Conservation (phyloP, 2,888 invertebrate genomes). For the Galeruca laticollis region DNA sequence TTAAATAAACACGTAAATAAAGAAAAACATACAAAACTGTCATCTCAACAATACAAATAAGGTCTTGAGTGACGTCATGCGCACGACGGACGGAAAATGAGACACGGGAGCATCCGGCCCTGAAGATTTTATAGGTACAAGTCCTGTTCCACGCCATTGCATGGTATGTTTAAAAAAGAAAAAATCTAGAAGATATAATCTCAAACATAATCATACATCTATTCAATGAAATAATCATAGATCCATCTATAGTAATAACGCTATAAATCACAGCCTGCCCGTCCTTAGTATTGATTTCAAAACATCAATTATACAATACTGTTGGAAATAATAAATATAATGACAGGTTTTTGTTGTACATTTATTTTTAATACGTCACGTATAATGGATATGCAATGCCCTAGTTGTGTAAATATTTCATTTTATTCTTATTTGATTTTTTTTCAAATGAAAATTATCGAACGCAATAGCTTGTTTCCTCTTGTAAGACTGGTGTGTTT, state of each 20-base stretch:
- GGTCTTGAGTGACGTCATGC: too few species aligned
- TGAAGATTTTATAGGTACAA: too few species aligned
- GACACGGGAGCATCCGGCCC: too few species aligned
- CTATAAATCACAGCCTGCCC: constrained; percentile 33
- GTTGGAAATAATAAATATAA: constrained; percentile 38
- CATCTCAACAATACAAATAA: too few species aligned
- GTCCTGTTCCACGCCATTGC: neutral
- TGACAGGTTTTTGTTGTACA: constrained; percentile 31
- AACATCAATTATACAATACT: constrained; percentile 36
- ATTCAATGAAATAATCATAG: constrained; percentile 28
- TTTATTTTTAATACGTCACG: constrained; percentile 33
- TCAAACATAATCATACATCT: constrained; percentile 20
- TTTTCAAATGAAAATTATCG: constrained; percentile 31
- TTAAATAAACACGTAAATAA: too few species aligned
- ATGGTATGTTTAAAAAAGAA: constrained; percentile 15
- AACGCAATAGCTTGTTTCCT: constrained; percentile 31
- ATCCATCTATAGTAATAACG: constrained; percentile 22
- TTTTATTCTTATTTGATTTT: constrained; percentile 22
- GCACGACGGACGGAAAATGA: too few species aligned
- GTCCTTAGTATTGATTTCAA: constrained; percentile 33
- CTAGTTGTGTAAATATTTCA: constrained; percentile 41
- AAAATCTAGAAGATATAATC: constrained; percentile 8
- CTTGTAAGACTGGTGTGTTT: constrained; percentile 11
- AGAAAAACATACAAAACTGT: too few species aligned
- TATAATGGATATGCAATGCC: constrained; percentile 38